Conservation (phyloP, 2,113 vertebrate genomes). For the Columba janthina region DNA sequence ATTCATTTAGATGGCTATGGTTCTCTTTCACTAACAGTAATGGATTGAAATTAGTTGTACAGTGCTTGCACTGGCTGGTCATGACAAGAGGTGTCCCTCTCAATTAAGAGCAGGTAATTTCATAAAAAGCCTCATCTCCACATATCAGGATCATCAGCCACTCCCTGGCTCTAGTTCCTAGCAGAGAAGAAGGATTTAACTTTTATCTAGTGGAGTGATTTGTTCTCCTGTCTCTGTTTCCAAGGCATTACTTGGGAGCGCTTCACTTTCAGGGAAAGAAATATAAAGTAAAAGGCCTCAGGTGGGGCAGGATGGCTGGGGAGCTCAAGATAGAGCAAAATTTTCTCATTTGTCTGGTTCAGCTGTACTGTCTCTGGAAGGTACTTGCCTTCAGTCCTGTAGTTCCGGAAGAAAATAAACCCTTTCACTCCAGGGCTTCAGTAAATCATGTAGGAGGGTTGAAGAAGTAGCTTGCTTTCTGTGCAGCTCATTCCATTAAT, state of each 20-base stretch:
- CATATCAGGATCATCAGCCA: neutral
- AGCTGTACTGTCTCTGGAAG: neutral
- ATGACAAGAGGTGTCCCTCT: neutral
- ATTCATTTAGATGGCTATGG: neutral
- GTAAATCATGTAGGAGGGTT: neutral
- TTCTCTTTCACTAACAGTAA: conserved; percentile 24
- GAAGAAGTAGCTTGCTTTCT: neutral
- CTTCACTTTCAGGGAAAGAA: neutral
- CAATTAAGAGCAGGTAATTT: neutral
- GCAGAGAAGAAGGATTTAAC: neutral
- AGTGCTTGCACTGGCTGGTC: neutral
- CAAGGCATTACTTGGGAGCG: neutral
- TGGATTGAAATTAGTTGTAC: neutral
- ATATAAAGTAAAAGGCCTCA: neutral
- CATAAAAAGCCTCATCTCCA: neutral
- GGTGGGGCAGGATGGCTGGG: neutral
- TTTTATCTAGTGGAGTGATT: neutral
- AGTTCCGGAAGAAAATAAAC: neutral
- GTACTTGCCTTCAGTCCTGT: neutral
- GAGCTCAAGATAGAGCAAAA: neutral
- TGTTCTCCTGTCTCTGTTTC: neutral
- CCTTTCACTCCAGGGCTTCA: neutral
- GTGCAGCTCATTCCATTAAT: neutral
- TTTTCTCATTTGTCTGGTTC: neutral
- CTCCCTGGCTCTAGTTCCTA: neutral